Evolutionary conservation across 2,888 invertebrate genomes (phyloP), one percentile per base, ranked within the genome.

Genomic region (Charanyca ferruginea): DNA sequence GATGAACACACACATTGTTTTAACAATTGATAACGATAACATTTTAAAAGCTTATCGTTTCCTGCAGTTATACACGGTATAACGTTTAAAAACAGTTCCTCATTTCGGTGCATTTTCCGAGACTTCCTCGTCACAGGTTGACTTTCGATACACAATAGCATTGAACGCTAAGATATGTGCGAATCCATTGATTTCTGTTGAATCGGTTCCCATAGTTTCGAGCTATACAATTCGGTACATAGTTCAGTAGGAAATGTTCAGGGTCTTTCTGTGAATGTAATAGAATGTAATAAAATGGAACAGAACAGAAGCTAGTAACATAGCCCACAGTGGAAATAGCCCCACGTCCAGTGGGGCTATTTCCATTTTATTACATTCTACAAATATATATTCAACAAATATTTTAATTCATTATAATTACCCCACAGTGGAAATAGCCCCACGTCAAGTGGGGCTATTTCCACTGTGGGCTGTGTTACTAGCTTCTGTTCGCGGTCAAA

Each of bases 101-200:
- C 48, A 42, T 65, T 66, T 79, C 23, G 38, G 44, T 69, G 47
- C 25, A 59, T 64, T 63, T 61, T 66, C 60, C 18, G 28, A 11
- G 9, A 49, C 64, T 76, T 73, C 66, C 69, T 76, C 28, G 32
- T 74, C 47, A 38, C 9, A 22, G 35, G 41, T 73, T 69, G 48
- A 54, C 57, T 51, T 35, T 61, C 16, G 38, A 59, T 42, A 64
- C 8, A 79, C 65, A 79, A 78, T 61, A 51, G 79, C 42, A 25
- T 45, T 63, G 66, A 57, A 52, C 4, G 41, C 44, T 78, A 60
- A 78, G 65, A 66, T 66, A 75, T 71, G 65, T 67, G 67, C 59
- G 51, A 62, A 64, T 53, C 59, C 22, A 74, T 64, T 64, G 63
- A 23, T 52, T 73, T 74, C 44, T 57, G 49, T 49, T 2, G 11